Evolutionary conservation across 1,140 invertebrate genomes (phyloP).

Genomic region (Phortica variegata): DNA sequence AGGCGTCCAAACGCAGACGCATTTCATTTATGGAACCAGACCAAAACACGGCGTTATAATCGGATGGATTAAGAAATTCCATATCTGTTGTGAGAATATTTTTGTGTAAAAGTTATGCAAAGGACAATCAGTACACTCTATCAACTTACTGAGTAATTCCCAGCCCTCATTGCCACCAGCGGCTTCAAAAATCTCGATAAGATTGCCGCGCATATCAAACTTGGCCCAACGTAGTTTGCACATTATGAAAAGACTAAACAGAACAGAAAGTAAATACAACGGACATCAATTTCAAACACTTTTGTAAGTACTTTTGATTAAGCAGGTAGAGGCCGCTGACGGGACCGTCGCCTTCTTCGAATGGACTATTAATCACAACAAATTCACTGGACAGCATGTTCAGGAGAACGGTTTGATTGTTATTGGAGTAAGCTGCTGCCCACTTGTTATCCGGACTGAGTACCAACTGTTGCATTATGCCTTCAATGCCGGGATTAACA

Average conservation of each 20-base stretch:
- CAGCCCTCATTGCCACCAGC: slow-evolving; percentile 64
- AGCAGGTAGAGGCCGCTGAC: slow-evolving; percentile 71
- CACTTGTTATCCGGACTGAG: slow-evolving; percentile 94
- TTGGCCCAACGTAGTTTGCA: slow-evolving; percentile 67
- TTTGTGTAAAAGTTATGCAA: too few relatives aligned
- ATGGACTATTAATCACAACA: slow-evolving; percentile 78
- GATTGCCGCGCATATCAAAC: slow-evolving; percentile 75
- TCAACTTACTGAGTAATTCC: slow-evolving; percentile 67
- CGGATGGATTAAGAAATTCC: slow-evolving; percentile 71
- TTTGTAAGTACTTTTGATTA: slow-evolving; percentile 67
- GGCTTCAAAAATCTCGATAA: slow-evolving; percentile 62
- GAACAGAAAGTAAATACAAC: neutral
- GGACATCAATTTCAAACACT: neutral
- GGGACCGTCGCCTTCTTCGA: slow-evolving; percentile 63
- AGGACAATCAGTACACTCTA: too few relatives aligned
- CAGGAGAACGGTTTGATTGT: slow-evolving; percentile 85
- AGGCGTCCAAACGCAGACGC: slow-evolving; percentile 67
- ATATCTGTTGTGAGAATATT: slow-evolving; percentile 60
- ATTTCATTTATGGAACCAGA: slow-evolving; percentile 75
- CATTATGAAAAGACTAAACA: slow-evolving; percentile 60
- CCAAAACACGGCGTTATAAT: slow-evolving; percentile 77
- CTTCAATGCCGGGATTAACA: slow-evolving; percentile 88
- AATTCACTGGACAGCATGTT: slow-evolving; percentile 92
- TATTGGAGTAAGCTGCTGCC: slow-evolving; percentile 94
- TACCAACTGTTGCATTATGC: slow-evolving; percentile 94